Percentiles rank a stretch among this genome's conserved stretches.
phyloP scores from a whole-genome alignment of 2,888 invertebrate genomes.

The Euproctis similis region DNA sequence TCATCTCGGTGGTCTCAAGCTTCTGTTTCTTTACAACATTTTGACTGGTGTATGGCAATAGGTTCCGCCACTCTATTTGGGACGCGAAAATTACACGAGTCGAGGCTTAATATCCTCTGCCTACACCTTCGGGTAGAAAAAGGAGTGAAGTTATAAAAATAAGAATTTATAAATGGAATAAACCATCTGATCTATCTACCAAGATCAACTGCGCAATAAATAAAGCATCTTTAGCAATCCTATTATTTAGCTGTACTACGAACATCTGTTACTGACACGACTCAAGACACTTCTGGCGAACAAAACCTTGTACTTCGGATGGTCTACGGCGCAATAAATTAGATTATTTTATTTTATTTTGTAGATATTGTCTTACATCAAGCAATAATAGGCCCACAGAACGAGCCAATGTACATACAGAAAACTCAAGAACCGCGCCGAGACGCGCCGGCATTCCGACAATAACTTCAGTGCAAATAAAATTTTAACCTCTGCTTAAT shows the following conservation, averaged over 20 bases:
- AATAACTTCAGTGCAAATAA: slow-evolving; percentile 66
- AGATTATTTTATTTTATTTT: slow-evolving; percentile 55
- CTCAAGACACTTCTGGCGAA: slow-evolving; percentile 24
- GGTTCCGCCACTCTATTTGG: no score
- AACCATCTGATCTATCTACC: no score
- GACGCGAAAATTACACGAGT: no score
- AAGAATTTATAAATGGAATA: no score
- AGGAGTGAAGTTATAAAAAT: no score
- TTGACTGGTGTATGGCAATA: no score
- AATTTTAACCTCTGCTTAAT: slow-evolving; percentile 74
- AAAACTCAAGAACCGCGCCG: slow-evolving; percentile 53
- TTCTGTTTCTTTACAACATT: no score
- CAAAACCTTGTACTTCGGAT: slow-evolving; percentile 20
- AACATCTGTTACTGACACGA: slow-evolving; percentile 16
- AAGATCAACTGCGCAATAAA: no score
- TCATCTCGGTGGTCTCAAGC: no score
- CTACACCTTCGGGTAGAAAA: no score
- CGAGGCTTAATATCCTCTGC: no score
- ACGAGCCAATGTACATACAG: slow-evolving; percentile 41
- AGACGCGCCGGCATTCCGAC: slow-evolving; percentile 40
- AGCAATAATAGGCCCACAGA: slow-evolving; percentile 52
- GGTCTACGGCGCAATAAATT: slow-evolving; percentile 48
- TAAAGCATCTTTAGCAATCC: no score
- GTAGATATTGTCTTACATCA: slow-evolving; percentile 60
- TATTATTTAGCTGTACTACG: slow-evolving; percentile 18